A percentile compares a stretch with the other conserved stretches of the same genome.
Evolutionary conservation across 2,888 invertebrate genomes (phyloP).

Genomic region (Dynastes grantii): DNA sequence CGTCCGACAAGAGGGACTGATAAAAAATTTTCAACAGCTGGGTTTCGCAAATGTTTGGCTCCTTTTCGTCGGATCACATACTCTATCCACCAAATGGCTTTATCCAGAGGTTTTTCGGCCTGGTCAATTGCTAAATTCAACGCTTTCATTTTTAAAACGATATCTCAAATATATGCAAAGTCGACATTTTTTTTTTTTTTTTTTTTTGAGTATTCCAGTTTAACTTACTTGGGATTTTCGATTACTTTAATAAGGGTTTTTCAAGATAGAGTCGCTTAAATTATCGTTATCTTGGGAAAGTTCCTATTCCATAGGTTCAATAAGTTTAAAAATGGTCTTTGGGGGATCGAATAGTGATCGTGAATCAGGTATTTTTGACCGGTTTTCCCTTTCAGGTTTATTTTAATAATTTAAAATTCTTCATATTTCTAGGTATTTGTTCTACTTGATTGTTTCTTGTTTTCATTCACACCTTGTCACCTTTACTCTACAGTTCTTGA

Average conservation of each 20-base stretch:
- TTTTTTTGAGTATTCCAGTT: constrained; percentile 32
- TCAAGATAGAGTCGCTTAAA: constrained; percentile 59
- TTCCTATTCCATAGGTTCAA: constrained; percentile 32
- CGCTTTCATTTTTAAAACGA: constrained; percentile 50
- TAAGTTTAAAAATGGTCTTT: constrained; percentile 59
- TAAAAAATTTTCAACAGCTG: constrained; percentile 56
- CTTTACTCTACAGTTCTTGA: too few relatives aligned
- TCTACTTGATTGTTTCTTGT: background rate
- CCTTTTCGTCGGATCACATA: constrained; percentile 57
- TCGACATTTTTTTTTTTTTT: constrained; percentile 42
- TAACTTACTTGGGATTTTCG: constrained; percentile 59
- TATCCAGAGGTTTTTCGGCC: constrained; percentile 54
- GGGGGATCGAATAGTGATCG: constrained; percentile 60
- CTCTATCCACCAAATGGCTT: constrained; percentile 56
- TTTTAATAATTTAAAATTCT: background rate
- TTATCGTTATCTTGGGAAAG: constrained; percentile 50
- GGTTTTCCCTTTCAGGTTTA: background rate
- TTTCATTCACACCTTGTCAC: background rate
- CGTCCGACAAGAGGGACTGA: constrained; percentile 51
- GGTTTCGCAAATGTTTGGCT: constrained; percentile 55
- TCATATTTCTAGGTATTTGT: background rate
- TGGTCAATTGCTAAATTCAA: constrained; percentile 54
- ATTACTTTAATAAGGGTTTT: constrained; percentile 58
- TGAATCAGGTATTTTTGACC: constrained; percentile 2
- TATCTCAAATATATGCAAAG: constrained; percentile 53